A percentile compares a stretch with the other conserved stretches of the same genome.
Conservation (phyloP, 2,888 invertebrate species). For the Cheilosia vernalis region DNA sequence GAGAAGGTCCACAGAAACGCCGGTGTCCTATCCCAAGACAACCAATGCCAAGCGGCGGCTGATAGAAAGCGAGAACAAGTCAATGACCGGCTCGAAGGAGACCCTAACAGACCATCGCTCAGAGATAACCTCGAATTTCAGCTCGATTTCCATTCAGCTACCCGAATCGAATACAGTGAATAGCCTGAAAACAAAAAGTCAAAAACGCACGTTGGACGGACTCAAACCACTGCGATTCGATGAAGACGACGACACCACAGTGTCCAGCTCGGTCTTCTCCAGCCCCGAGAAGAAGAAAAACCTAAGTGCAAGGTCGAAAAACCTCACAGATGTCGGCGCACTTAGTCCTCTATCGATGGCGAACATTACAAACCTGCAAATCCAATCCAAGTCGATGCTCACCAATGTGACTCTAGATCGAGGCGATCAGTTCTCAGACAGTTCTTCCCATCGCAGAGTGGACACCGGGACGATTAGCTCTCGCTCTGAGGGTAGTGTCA, state of each 20-base stretch:
- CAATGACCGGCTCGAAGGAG: conserved; percentile 4
- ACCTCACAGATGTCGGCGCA: conserved; percentile 24
- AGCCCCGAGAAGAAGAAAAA: conserved; percentile 77
- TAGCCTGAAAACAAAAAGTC: background rate
- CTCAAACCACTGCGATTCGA: conserved; percentile 43
- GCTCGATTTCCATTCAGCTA: conserved; percentile 77
- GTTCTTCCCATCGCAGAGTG: background rate
- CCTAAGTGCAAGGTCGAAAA: background rate
- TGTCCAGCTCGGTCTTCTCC: conserved; percentile 78
- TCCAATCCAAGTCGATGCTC: conserved; percentile 55
- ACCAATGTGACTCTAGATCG: conserved; percentile 51
- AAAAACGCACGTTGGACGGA: background rate
- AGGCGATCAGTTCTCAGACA: conserved; percentile 39
- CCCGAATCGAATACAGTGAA: conserved; percentile 75
- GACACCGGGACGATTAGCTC: conserved; percentile 21
- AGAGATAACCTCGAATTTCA: conserved; percentile 78
- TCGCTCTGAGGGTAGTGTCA: conserved; percentile 59
- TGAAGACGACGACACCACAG: conserved; percentile 79
- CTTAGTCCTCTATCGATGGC: conserved; percentile 78
- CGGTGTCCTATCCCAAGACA: conserved; percentile 36
- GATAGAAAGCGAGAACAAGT: conserved; percentile 35
- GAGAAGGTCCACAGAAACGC: conserved; percentile 30
- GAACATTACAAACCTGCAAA: conserved; percentile 77
- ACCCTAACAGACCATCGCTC: conserved; percentile 53
- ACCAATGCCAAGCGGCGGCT: conserved; percentile 60